phyloP scores from a whole-genome alignment of 2,888 invertebrate genomes.

The Phalangium opilio region DNA sequence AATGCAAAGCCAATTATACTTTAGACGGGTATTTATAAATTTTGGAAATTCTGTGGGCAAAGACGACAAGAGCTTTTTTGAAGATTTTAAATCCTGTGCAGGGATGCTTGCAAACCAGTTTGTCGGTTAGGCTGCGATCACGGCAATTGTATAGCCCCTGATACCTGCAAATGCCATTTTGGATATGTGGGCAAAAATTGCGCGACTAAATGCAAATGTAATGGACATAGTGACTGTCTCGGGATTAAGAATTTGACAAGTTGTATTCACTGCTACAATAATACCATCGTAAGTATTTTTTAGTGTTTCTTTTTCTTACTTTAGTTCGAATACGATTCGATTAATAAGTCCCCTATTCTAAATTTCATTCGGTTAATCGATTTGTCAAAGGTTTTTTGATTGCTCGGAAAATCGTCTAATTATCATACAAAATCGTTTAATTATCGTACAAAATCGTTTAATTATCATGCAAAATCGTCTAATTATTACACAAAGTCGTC shows the following conservation, averaged over 20 bases:
- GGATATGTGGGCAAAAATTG: conserved; percentile 90
- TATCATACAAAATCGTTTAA: no score
- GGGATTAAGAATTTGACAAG: conserved; percentile 67
- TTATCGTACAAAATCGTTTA: no score
- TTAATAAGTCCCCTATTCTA: no score
- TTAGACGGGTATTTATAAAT: conserved; percentile 43
- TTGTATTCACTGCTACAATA: conserved; percentile 73
- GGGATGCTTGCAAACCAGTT: conserved; percentile 25
- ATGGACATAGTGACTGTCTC: conserved; percentile 81
- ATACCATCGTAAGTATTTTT: conserved; percentile 52
- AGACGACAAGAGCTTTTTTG: not conserved
- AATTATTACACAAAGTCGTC: no score
- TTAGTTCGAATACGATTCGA: no score
- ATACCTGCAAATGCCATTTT: conserved; percentile 63
- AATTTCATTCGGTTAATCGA: no score
- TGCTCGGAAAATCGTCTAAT: no score
- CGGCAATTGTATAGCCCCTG: conserved; percentile 31
- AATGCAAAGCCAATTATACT: conserved; percentile 42
- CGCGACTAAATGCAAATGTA: conserved; percentile 83
- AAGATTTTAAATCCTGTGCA: conserved; percentile 6
- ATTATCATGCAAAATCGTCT: no score
- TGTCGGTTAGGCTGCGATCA: conserved; percentile 31
- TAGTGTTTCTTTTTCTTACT: not conserved
- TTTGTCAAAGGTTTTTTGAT: conserved; percentile 7
- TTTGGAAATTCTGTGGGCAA: not conserved